phyloP scores from a whole-genome alignment of 2,113 vertebrate species.

The Pica pica region DNA sequence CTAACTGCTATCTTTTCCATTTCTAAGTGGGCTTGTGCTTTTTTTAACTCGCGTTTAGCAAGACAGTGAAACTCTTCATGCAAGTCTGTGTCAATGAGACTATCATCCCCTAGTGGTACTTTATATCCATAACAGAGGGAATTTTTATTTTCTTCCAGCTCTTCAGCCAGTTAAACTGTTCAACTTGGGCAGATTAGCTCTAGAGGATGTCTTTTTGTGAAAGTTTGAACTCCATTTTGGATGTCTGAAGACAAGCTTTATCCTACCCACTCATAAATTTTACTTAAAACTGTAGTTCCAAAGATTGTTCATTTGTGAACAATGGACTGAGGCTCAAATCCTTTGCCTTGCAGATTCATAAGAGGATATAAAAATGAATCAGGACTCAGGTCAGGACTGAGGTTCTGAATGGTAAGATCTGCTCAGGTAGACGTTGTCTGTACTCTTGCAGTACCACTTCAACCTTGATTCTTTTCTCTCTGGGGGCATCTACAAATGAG shows the following conservation, averaged over 20 bases:
- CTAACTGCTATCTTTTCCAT: background rate
- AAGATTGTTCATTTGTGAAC: background rate
- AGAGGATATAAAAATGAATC: background rate
- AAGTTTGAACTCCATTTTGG: background rate
- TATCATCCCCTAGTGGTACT: slow-evolving; percentile 8
- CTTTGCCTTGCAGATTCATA: background rate
- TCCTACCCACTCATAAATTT: background rate
- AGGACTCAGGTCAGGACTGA: background rate
- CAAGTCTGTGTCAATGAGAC: background rate
- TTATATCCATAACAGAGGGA: background rate
- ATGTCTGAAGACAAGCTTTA: background rate
- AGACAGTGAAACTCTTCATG: background rate
- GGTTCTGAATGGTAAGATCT: background rate
- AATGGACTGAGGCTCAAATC: background rate
- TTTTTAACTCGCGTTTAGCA: background rate
- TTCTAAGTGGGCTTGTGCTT: background rate
- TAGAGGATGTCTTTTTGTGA: background rate
- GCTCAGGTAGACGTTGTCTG: background rate
- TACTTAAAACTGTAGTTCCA: background rate
- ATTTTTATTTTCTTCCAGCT: background rate
- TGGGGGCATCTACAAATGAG: background rate
- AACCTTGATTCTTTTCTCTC: background rate
- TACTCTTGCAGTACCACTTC: background rate
- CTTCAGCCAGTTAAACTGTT: background rate
- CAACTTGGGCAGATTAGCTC: background rate